Percentiles rank a stretch among this genome's conserved stretches.
Conservation (phyloP, 2,888 invertebrate genomes). For the Hypomecis atomaria region DNA sequence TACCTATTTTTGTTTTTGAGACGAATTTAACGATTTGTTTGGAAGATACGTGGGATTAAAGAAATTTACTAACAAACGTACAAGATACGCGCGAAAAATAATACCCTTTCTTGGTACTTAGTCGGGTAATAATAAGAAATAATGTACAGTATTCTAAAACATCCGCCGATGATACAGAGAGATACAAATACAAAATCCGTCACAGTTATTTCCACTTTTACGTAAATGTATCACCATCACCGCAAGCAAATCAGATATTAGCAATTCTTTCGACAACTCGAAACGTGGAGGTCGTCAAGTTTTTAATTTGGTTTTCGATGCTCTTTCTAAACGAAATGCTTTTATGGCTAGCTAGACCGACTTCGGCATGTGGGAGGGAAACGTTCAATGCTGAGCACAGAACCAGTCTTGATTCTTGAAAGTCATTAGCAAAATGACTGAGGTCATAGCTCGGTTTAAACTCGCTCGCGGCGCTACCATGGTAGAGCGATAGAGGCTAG, state of each 20-base stretch:
- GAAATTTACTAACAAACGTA: too few species aligned
- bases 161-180: neutral
- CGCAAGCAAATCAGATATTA: neutral
- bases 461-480: slow-evolving; percentile 23
- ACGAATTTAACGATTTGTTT: too few species aligned
- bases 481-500: neutral
- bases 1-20: too few species aligned
- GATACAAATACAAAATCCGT: neutral
- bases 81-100: too few species aligned
- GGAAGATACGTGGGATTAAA: too few species aligned
- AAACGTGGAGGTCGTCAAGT: slow-evolving; percentile 26
- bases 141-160: too few species aligned
- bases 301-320: slow-evolving; percentile 17
- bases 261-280: slow-evolving; percentile 10
- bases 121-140: too few species aligned
- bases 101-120: too few species aligned
- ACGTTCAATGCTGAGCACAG: slow-evolving; percentile 34
- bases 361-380: slow-evolving; percentile 36
- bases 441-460: slow-evolving; percentile 48
- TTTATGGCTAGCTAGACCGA: slow-evolving; percentile 22
- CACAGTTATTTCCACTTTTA: neutral
- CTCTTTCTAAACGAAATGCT: slow-evolving; percentile 17
- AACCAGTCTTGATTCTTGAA: slow-evolving; percentile 49
- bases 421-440: slow-evolving; percentile 48
- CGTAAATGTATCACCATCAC: slow-evolving; percentile 2